A percentile compares a stretch with the other conserved stretches of the same genome.
Evolutionary conservation across 1,140 invertebrate genomes (phyloP).

Genomic region (Choristoneura fumiferana): DNA sequence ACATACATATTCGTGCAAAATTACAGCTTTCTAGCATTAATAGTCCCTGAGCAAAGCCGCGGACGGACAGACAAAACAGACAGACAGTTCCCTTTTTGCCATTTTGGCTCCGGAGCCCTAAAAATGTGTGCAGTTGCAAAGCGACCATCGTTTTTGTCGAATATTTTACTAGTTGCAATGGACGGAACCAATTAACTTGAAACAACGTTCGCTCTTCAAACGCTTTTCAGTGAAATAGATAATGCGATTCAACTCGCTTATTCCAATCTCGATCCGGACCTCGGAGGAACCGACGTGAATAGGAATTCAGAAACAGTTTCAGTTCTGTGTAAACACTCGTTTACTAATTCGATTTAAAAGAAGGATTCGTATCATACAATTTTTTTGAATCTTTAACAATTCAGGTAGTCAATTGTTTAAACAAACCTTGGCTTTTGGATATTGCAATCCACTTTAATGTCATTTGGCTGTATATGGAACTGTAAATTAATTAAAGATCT

Average conservation of each 20-base stretch:
- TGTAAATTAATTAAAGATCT: too few relatives aligned
- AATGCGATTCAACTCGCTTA: conserved; percentile 5
- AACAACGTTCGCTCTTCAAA: background rate
- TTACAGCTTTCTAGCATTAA: too few relatives aligned
- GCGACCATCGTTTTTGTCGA: too few relatives aligned
- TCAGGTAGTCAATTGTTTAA: conserved; percentile 8
- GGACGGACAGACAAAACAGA: too few relatives aligned
- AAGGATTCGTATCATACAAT: conserved; percentile 3
- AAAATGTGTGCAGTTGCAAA: too few relatives aligned
- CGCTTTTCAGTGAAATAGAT: background rate
- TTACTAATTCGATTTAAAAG: conserved; percentile 16
- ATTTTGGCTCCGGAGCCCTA: too few relatives aligned
- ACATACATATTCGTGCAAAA: too few relatives aligned
- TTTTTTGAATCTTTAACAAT: background rate
- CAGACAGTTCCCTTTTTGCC: too few relatives aligned
- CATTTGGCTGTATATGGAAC: background rate
- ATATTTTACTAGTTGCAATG: background rate
- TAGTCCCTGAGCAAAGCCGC: too few relatives aligned
- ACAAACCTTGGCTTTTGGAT: background rate
- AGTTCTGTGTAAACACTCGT: conserved; percentile 10
- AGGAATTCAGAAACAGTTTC: background rate
- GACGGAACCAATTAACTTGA: background rate
- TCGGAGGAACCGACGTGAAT: background rate
- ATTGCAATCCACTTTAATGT: background rate
- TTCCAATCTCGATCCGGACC: background rate